Evolutionary conservation across 2,113 vertebrate species (phyloP), one percentile per base, ranked within the genome.

Genomic region (Hepsetus odoe): DNA sequence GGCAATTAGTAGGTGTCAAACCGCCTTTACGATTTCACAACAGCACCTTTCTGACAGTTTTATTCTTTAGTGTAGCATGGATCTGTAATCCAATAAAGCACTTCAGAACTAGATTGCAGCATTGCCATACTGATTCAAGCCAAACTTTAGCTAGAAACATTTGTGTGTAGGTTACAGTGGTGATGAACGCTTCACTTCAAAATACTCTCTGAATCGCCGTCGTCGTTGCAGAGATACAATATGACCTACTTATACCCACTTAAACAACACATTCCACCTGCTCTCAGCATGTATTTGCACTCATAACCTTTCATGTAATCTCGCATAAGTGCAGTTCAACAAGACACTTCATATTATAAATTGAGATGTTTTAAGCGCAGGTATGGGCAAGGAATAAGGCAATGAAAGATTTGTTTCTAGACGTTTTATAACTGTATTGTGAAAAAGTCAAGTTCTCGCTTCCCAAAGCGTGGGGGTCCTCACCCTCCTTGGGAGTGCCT

Each of bases 331-430:
- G 42, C 44, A 24, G 42, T 64, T 72, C 59, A 67, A 77, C 46
- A 56, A 81, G 68, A 56, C 74, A 66, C 74, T 77, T 77, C 38
- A 81, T 26, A 49, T 67, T 72, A 81, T 65, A 81, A 59, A 71
- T 22, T 51, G 59, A 28, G 67, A 51, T 32, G 22, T 26, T 65
- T 38, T 14, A 53, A 75, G 33, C 10, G 58, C 40, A 24, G 33
- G 10, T 35, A 61, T 69, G 32, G 35, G 18, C 1, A 51, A 24
- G 35, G 18, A 69, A 22, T 28, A 55, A 12, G 24, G 51, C 8
- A 33, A 24, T 51, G 28, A 74, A 46, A 62, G 28, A 38, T 46
- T 16, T 42, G 12, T 20, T 22, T 58, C 53, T 59, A 35, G 5
- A 72, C 22, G 14, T 65, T 65, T 38, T 65, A 38, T 11, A n/a